Evolutionary conservation across 2,113 vertebrate species (phyloP).

Genomic region (Furnarius figulus): DNA sequence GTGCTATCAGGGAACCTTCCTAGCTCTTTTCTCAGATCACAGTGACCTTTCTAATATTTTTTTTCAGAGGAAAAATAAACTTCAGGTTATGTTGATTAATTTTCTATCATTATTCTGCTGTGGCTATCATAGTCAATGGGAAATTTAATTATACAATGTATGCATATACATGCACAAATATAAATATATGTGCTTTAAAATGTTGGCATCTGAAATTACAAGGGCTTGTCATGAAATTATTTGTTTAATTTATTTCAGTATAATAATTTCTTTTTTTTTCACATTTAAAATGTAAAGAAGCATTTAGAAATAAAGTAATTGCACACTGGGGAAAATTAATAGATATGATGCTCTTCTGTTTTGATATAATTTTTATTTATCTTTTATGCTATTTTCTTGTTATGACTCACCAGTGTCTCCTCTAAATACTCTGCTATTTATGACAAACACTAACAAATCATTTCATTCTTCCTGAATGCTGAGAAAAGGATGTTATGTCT

Average conservation of each 20-base stretch:
- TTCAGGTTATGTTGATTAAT: slow-evolving; percentile 74
- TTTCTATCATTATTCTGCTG: slow-evolving; percentile 68
- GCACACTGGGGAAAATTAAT: not conserved
- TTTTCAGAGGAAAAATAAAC: slow-evolving; percentile 68
- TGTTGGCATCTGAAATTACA: slow-evolving; percentile 48
- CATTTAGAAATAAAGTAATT: slow-evolving; percentile 34
- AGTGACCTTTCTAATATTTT: slow-evolving; percentile 73
- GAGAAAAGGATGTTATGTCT: slow-evolving; percentile 48
- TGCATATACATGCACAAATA: slow-evolving; percentile 70
- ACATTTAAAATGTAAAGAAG: slow-evolving; percentile 25
- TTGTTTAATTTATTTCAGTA: slow-evolving; percentile 58
- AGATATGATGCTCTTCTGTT: not conserved
- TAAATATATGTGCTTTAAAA: slow-evolving; percentile 61
- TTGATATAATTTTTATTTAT: slow-evolving; percentile 22
- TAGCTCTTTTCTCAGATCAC: slow-evolving; percentile 80
- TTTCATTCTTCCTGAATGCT: slow-evolving; percentile 65
- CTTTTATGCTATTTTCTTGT: slow-evolving; percentile 17
- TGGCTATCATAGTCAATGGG: slow-evolving; percentile 49
- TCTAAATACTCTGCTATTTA: slow-evolving; percentile 53
- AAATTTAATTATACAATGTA: slow-evolving; percentile 67
- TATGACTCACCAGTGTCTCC: not conserved
- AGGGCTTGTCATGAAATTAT: slow-evolving; percentile 50
- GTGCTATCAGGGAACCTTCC: slow-evolving; percentile 90
- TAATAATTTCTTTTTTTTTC: not conserved
- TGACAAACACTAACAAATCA: slow-evolving; percentile 69